These are phyloP conservation scores for Manis crassicaudata DNA, from an alignment of 2,797 vertebrate genomes.

Conservation along the genomic window DNA sequence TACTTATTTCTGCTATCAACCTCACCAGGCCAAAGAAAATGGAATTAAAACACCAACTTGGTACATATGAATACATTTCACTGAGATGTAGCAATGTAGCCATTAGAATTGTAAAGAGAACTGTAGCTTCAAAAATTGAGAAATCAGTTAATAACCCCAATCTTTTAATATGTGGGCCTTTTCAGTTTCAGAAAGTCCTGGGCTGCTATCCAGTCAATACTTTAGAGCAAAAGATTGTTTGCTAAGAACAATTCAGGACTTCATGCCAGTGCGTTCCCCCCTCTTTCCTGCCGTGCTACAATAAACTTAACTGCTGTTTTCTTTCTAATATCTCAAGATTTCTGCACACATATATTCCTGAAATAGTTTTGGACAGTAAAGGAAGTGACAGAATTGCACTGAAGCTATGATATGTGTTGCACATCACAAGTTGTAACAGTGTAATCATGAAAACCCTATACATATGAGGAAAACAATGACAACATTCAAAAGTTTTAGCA, in stretches of 20 bases:
- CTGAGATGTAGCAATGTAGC: background rate
- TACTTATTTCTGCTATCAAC: background rate
- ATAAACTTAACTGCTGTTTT: background rate
- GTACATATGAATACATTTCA: constrained; percentile 3
- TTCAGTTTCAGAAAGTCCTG: background rate
- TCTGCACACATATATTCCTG: constrained; percentile 1
- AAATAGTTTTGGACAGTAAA: background rate
- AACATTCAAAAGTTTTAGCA: background rate
- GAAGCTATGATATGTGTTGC: background rate
- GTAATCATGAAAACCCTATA: background rate
- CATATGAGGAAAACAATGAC: background rate
- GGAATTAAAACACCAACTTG: constrained; percentile 16
- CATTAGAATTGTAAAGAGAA: constrained; percentile 32
- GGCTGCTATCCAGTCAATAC: background rate
- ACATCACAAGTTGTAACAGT: background rate
- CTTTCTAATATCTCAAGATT: constrained; percentile 24
- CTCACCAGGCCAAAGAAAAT: background rate
- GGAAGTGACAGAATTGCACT: background rate
- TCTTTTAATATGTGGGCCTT: background rate
- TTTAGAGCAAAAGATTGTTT: background rate
- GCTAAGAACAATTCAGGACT: constrained; percentile 29
- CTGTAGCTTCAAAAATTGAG: background rate
- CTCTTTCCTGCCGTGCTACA: background rate
- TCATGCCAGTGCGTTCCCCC: background rate
- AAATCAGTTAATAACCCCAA: background rate